Conservation (phyloP, 2,888 invertebrate species). For the Cantharis rufa region DNA sequence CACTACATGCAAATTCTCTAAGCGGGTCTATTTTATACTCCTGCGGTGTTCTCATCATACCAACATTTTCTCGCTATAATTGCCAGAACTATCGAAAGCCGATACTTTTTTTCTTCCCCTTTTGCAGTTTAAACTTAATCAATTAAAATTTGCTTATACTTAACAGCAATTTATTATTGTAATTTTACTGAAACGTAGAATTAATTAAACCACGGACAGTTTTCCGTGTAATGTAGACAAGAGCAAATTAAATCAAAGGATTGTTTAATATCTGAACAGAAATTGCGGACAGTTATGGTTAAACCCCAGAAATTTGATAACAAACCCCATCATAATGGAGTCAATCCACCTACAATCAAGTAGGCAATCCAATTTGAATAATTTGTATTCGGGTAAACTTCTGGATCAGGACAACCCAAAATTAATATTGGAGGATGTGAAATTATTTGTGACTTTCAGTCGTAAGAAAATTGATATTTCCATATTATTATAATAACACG, state of each 20-base stretch:
- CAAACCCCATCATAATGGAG: background rate
- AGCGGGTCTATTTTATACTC: slow-evolving; percentile 10
- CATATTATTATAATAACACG: too few species aligned
- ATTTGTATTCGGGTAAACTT: background rate
- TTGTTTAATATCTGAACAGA: slow-evolving; percentile 1
- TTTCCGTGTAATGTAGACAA: background rate
- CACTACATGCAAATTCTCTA: slow-evolving; percentile 24
- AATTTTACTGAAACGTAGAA: too few species aligned
- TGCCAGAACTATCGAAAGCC: slow-evolving; percentile 5
- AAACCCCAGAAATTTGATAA: slow-evolving; percentile 12
- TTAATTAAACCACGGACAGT: too few species aligned
- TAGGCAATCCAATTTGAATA: background rate
- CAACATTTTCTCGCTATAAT: slow-evolving; percentile 5
- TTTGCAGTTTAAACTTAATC: too few species aligned
- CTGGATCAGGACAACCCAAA: background rate
- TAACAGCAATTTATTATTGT: too few species aligned
- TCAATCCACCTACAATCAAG: background rate
- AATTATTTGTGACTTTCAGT: background rate
- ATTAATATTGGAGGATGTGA: background rate
- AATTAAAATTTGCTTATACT: too few species aligned
- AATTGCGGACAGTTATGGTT: background rate
- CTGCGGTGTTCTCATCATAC: background rate
- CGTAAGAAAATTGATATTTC: background rate
- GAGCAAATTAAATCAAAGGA: slow-evolving; percentile 8
- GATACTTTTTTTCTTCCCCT: too few species aligned